These are phyloP conservation scores for Vimba vimba DNA, from an alignment of 2,113 vertebrate species.

Conservation along the genomic window DNA sequence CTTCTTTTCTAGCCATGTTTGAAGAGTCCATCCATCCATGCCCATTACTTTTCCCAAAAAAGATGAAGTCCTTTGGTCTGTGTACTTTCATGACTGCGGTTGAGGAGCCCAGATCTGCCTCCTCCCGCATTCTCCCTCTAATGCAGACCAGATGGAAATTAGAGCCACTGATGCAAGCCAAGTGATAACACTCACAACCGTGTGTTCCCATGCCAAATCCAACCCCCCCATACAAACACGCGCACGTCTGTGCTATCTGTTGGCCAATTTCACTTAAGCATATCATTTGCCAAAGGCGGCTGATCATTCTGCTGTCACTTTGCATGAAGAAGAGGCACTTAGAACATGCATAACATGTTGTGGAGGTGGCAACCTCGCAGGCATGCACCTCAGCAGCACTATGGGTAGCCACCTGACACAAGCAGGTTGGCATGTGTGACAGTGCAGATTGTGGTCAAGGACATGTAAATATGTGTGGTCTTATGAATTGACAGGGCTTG, in stretches of 20 bases:
- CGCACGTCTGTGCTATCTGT: conserved; percentile 25
- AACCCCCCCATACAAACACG: not conserved
- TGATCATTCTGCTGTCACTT: conserved; percentile 7
- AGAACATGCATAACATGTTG: not conserved
- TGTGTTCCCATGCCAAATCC: conserved; percentile 34
- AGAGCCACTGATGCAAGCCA: conserved; percentile 21
- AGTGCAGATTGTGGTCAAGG: not conserved
- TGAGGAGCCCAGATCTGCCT: not conserved
- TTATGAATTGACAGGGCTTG: not conserved
- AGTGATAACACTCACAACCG: conserved; percentile 16
- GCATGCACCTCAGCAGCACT: not conserved
- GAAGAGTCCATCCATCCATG: not conserved
- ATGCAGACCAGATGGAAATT: conserved; percentile 41
- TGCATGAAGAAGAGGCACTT: not conserved
- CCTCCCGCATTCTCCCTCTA: conserved; percentile 8
- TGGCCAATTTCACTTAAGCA: conserved; percentile 5
- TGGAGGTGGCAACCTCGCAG: not conserved
- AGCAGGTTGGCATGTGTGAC: not conserved
- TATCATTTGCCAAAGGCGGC: conserved; percentile 14
- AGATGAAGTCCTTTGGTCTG: conserved; percentile 6
- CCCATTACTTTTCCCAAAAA: not conserved
- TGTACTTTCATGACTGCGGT: conserved; percentile 12
- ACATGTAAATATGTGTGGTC: not conserved
- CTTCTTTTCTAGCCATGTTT: not conserved
- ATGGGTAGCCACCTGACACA: not conserved